These are phyloP conservation scores for Teinopalpus imperialis DNA, from an alignment of 2,888 invertebrate genomes.

Conservation along the genomic window DNA sequence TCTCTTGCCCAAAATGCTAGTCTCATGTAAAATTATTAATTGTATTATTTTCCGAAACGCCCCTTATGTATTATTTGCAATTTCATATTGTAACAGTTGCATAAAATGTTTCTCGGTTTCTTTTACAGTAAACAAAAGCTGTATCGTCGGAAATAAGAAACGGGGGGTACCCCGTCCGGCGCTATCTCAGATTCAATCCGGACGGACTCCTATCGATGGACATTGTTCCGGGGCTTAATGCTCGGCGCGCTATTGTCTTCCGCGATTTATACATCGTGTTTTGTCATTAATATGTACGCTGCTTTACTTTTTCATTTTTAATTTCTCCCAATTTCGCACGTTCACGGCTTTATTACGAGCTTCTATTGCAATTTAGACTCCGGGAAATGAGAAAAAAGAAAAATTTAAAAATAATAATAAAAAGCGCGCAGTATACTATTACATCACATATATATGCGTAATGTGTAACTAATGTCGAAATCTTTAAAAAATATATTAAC, in stretches of 20 bases:
- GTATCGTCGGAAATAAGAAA: slow-evolving; percentile 53
- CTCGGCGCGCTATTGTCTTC: slow-evolving; percentile 64
- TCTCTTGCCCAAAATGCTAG: too few species aligned
- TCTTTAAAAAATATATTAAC: too few species aligned
- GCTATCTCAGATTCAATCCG: slow-evolving; percentile 77
- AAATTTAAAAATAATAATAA: too few species aligned
- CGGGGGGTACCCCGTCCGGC: slow-evolving; percentile 58
- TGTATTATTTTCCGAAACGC: too few species aligned
- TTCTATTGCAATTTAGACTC: slow-evolving; percentile 1
- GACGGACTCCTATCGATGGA: slow-evolving; percentile 70
- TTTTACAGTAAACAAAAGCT: slow-evolving; percentile 19
- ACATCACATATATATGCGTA: too few species aligned
- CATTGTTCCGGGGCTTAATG: slow-evolving; percentile 60
- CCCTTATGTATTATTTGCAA: too few species aligned
- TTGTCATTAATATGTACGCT: slow-evolving; percentile 73
- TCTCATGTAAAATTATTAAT: too few species aligned
- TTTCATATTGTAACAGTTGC: background rate
- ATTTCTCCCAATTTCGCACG: slow-evolving; percentile 36
- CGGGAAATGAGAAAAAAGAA: background rate
- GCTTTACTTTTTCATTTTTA: slow-evolving; percentile 60
- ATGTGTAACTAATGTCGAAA: too few species aligned
- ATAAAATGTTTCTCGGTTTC: slow-evolving; percentile 7
- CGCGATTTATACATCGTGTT: slow-evolving; percentile 72
- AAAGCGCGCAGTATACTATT: too few species aligned
- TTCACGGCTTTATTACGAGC: slow-evolving; percentile 4